Evolutionary conservation across 1,140 invertebrate genomes (phyloP).

Genomic region (Panagrolaimus sp.): DNA sequence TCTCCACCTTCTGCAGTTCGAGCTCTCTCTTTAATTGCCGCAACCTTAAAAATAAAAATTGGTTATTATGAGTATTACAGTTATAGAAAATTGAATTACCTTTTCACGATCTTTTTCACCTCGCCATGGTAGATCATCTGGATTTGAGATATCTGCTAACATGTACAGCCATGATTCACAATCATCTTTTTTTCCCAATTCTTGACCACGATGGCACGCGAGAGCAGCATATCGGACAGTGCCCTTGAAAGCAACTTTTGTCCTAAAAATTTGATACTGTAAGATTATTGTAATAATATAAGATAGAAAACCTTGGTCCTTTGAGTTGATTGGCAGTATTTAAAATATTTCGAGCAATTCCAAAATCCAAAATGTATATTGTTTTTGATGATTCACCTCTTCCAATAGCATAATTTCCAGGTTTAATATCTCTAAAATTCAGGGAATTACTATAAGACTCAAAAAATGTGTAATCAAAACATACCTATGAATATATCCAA

Average conservation of each 20-base stretch:
- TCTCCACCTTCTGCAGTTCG: constrained; percentile 19
- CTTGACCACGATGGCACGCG: constrained; percentile 24
- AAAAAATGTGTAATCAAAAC: no score
- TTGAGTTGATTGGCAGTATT: constrained; percentile 30
- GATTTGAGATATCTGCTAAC: constrained; percentile 21
- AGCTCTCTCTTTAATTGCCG: constrained; percentile 9
- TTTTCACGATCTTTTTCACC: constrained; percentile 19
- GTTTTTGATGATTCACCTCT: constrained; percentile 24
- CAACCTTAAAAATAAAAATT: no score
- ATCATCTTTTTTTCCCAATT: constrained; percentile 35
- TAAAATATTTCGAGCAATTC: constrained; percentile 31
- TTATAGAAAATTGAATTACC: neutral
- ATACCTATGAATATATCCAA: constrained; percentile 34
- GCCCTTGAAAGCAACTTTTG: constrained; percentile 27
- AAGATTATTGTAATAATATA: no score
- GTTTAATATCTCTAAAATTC: no score
- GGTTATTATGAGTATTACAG: no score
- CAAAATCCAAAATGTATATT: constrained; percentile 36
- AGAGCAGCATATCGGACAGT: constrained; percentile 31
- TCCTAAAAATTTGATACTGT: no score
- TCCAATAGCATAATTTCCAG: constrained; percentile 28
- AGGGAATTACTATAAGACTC: no score
- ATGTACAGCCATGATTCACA: constrained; percentile 38
- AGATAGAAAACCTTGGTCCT: constrained; percentile 22
- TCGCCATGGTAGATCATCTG: constrained; percentile 26